Percentiles rank a stretch among this genome's conserved stretches.
phyloP scores from a whole-genome alignment of 1,140 invertebrate genomes.

The Ceratosolen solmsi region DNA sequence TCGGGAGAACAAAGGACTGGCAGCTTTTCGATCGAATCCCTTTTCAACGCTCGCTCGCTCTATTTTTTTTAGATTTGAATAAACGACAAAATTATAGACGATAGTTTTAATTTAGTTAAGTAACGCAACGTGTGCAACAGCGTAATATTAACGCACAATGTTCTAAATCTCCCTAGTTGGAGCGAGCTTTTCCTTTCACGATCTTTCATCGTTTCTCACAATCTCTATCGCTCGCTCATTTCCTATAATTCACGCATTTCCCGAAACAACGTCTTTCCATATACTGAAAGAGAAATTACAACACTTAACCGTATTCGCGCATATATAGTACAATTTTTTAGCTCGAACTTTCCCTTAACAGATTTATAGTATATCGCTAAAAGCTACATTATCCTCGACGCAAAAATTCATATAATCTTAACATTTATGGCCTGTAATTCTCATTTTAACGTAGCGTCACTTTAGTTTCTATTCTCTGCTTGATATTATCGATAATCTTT shows the following conservation, averaged over 20 bases:
- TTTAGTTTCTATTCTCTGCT: neutral
- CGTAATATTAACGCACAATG: no score
- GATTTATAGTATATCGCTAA: constrained; percentile 47
- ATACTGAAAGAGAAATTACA: neutral
- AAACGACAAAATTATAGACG: no score
- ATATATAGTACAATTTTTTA: neutral
- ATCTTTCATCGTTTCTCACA: neutral
- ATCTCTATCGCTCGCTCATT: neutral
- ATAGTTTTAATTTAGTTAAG: no score
- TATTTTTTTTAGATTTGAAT: no score
- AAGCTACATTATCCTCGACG: constrained; percentile 44
- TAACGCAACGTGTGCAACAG: no score
- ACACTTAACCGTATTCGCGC: neutral
- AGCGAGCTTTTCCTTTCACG: neutral
- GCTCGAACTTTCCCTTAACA: constrained; percentile 36
- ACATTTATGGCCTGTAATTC: neutral
- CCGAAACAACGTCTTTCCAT: constrained; percentile 4
- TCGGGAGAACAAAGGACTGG: no score
- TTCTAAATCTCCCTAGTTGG: no score
- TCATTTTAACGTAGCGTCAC: neutral
- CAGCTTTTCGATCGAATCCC: no score
- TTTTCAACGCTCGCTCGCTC: no score
- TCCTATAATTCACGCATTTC: neutral
- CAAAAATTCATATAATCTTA: constrained; percentile 43
- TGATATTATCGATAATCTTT: neutral